Evolutionary conservation across 2,113 vertebrate species (phyloP), one percentile per base, ranked within the genome.

Genomic region (Mungos mungo): DNA sequence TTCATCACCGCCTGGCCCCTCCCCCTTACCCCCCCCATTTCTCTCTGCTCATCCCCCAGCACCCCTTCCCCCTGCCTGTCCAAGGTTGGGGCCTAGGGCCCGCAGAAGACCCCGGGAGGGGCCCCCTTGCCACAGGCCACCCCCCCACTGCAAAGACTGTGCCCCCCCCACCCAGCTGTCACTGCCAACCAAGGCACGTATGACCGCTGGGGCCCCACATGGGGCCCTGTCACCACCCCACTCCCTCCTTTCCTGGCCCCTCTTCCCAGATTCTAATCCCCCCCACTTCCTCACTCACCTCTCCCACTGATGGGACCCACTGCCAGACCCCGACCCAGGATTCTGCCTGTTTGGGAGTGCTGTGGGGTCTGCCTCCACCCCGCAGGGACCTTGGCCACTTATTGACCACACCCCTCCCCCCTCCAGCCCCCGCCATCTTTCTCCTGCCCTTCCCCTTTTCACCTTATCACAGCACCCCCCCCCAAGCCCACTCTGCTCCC

Each of bases 351-450:
- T 76, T 63, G 63, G 47, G 41, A 84, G 93, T 93, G 83, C 80
- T 85, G 4, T 83, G 88, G 96, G 95, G 77, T 98, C 86, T 77
- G 47, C 71, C 71, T 88, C 79, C 90, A 68, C n/a, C 35, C 79
- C 16, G 25, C 54, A 47, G 93, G 86, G 69, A 95, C 86, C 83
- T 96, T 86, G 94, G 96, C 92, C 95, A 95, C 87, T 96, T 92
- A 66, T 50, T 92, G 97, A 90, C 98, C 97, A 97, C 98, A 96
- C 97, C 98, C 96, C 97, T 93, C 88, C 96, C 97, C 93, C 92
- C 80, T 84, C 77, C 35, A 89, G 91, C 90, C 94, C 97, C 92
- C 90, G 92, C 95, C 96, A 98, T 97, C 95, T 97, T 97, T 93
- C 94, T 90, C 96, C 80, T 97, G 96, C 95, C 95, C 93, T 95